Base-by-base conservation (phyloP, 2,113 vertebrate genomes). In the Coryphaenoides rupestris region DNA sequence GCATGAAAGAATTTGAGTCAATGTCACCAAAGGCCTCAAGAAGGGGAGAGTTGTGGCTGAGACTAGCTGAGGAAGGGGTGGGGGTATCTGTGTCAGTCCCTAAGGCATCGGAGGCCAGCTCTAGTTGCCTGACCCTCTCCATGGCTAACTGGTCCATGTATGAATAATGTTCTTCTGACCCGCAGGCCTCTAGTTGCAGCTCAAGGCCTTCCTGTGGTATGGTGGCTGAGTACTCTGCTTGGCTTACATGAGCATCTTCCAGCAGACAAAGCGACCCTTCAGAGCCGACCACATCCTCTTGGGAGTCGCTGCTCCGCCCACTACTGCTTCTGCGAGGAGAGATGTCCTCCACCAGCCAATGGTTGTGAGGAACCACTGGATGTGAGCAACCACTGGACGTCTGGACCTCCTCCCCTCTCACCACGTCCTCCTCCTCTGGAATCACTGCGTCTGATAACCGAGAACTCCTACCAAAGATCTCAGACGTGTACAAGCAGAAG, bases 241-340 rank as follows among this genome's bases (percentile, higher is more conserved):
- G 69, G 2, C 24, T 69, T 26, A 58, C 64, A 28, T 14, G 4
- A 5, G 78, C 53, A 45, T 82, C 79, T 28, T 85, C 82, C 52
- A 75, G 16, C 22, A 69, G 84, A 63, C 73, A 85, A 33, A 74
- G 69, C 9, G 88, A 89, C 60, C 66, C 79, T 74, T 88, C 88
- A 58, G 84, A 86, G 33, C 74, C 88, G 13, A 56, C 83, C 12
- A 66, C 79, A 62, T 88, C 87, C 21, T 90, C 86, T 52, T 88
- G 84, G 5, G 86, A 89, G 69, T 88, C 86, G 70, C 81, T 88
- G 73, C 85, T 86, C 62, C 55, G 87, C 62, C 78, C 86, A 70
- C 78, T 90, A 60, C 87, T 89, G 61, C 84, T 90, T 53, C 82
- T 84, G 22, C 75, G 57, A 46, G 78, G 84, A 6, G 84, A 87